Percentiles rank a stretch among this genome's conserved stretches.
These are phyloP conservation scores for Neuroterus valhalla DNA, from an alignment of 1,140 invertebrate species.

Conservation along the genomic window DNA sequence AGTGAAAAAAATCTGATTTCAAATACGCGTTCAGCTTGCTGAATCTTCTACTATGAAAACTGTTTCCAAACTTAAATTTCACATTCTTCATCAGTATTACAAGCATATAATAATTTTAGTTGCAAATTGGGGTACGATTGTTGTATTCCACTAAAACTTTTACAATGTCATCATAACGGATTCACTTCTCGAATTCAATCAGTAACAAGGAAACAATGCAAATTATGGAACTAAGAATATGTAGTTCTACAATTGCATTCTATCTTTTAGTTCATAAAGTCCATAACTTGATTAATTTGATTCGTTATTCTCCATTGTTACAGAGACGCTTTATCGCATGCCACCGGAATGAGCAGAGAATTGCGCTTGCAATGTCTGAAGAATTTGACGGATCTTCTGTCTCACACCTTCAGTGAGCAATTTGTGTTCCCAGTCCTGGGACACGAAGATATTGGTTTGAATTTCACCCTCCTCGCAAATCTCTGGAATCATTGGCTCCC, in stretches of 20 bases:
- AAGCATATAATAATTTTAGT: too few species aligned
- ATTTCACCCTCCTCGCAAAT: slow-evolving; percentile 79
- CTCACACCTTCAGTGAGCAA: slow-evolving; percentile 85
- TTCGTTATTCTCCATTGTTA: slow-evolving; percentile 57
- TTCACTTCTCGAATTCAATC: too few species aligned
- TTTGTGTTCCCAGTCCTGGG: slow-evolving; percentile 89
- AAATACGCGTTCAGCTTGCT: too few species aligned
- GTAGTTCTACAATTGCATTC: slow-evolving; percentile 7
- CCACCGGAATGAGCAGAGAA: slow-evolving; percentile 77
- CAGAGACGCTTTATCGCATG: slow-evolving; percentile 81
- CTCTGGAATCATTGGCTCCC: slow-evolving; percentile 89
- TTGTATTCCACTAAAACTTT: too few species aligned
- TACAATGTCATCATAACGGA: too few species aligned
- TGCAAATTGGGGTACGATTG: too few species aligned
- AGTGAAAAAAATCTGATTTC: too few species aligned
- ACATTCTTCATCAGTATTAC: too few species aligned
- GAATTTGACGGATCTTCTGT: slow-evolving; percentile 85
- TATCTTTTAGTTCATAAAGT: not conserved
- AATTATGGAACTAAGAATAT: not conserved
- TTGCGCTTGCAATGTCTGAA: slow-evolving; percentile 81
- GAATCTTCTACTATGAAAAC: too few species aligned
- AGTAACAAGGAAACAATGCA: not conserved
- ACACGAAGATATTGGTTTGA: slow-evolving; percentile 83
- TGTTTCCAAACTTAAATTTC: too few species aligned
- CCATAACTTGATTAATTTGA: slow-evolving; percentile 8